Percentiles rank a stretch among this genome's conserved stretches.
Conservation (phyloP, 2,888 invertebrate species). For the Actias luna region DNA sequence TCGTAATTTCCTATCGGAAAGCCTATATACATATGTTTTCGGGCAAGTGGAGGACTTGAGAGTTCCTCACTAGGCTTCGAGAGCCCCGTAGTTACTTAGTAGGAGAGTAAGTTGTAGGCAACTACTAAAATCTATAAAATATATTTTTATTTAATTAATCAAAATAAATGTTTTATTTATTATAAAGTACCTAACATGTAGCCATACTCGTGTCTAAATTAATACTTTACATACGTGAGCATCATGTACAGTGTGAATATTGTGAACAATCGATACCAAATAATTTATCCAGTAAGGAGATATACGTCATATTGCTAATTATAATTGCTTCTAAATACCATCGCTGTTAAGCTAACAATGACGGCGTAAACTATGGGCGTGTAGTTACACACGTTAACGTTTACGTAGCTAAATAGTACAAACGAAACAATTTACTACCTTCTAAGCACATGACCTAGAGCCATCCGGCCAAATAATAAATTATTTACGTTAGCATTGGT, state of each 20-base stretch:
- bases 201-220: too few relatives aligned
- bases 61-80: too few relatives aligned
- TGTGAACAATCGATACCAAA: neutral
- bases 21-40: too few relatives aligned
- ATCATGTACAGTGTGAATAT: neutral
- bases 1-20: too few relatives aligned
- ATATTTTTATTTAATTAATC: too few relatives aligned
- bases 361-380: slow-evolving; percentile 8
- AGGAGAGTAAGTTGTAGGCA: too few relatives aligned
- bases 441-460: slow-evolving; percentile 6
- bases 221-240: too few relatives aligned
- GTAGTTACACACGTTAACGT: neutral
- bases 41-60: too few relatives aligned
- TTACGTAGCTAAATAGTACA: neutral
- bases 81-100: too few relatives aligned
- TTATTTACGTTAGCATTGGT: slow-evolving; percentile 7
- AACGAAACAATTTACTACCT: neutral
- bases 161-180: too few relatives aligned
- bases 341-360: slow-evolving; percentile 2
- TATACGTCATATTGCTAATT: neutral
- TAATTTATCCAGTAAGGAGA: neutral
- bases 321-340: neutral
- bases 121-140: too few relatives aligned
- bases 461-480: slow-evolving; percentile 5
- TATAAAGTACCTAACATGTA: too few relatives aligned